phyloP scores from a whole-genome alignment of 2,113 vertebrate genomes.

The Oreocharis arfaki region DNA sequence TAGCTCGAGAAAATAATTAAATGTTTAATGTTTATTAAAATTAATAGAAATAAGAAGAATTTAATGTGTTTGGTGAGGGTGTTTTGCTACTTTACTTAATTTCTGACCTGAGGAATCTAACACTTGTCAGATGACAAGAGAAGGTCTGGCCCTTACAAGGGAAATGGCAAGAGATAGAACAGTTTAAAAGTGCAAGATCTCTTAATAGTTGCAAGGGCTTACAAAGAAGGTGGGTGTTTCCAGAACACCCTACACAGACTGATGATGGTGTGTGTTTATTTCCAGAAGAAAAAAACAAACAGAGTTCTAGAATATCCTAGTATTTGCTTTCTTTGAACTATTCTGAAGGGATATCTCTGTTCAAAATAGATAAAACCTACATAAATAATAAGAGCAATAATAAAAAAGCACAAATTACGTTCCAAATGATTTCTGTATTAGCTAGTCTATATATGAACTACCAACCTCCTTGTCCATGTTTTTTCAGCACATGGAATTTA shows the following conservation, averaged over 20 bases:
- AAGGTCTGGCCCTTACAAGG: not conserved
- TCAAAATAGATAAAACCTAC: not conserved
- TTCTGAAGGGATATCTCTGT: not conserved
- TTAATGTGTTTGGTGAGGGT: rapidly evolving
- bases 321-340: not conserved
- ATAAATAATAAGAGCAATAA: not conserved
- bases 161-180: not conserved
- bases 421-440: not conserved
- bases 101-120: not conserved
- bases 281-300: not conserved
- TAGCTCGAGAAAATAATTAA: not conserved
- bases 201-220: not conserved
- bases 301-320: not conserved
- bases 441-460: not conserved
- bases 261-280: not conserved
- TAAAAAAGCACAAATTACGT: not conserved
- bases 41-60: not conserved
- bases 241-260: not conserved
- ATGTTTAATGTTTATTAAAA: not conserved
- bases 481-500: not conserved
- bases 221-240: not conserved
- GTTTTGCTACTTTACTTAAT: not conserved
- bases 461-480: not conserved
- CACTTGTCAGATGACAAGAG: not conserved
- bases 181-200: not conserved